A percentile compares a stretch with the other conserved stretches of the same genome.
Conservation (phyloP, 2,113 vertebrate genomes). For the Peucedramus taeniatus region DNA sequence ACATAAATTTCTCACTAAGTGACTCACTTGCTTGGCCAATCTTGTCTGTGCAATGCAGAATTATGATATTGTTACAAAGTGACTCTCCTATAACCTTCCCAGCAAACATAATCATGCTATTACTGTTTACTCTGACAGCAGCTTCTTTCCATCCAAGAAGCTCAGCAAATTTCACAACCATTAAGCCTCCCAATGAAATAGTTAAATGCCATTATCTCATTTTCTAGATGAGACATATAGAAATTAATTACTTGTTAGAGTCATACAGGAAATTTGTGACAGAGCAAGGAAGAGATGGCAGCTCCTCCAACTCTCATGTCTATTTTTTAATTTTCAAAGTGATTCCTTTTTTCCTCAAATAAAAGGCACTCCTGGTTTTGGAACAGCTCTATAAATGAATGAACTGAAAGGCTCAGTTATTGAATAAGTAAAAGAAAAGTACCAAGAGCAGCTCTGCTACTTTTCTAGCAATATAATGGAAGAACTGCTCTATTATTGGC, state of each 20-base stretch:
- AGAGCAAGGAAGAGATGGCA: background rate
- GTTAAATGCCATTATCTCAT: slow-evolving; percentile 45
- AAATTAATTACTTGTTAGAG: background rate
- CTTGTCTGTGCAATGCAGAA: background rate
- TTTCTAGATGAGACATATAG: slow-evolving; percentile 40
- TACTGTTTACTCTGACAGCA: slow-evolving; percentile 28
- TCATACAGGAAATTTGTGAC: slow-evolving; percentile 12
- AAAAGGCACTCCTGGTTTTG: background rate
- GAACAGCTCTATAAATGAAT: background rate
- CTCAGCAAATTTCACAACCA: slow-evolving; percentile 55
- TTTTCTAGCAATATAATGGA: background rate
- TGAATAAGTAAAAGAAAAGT: background rate
- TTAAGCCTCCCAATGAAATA: slow-evolving; percentile 27
- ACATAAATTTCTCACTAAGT: background rate
- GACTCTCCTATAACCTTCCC: slow-evolving; percentile 26
- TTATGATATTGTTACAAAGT: background rate
- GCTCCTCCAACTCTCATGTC: background rate
- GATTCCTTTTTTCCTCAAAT: background rate
- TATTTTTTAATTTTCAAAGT: background rate
- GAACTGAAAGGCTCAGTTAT: background rate
- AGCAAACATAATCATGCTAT: slow-evolving; percentile 3
- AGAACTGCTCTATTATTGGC: background rate
- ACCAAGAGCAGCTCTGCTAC: background rate
- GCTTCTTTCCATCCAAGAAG: slow-evolving; percentile 16
- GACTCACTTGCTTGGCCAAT: background rate